These are phyloP conservation scores for Amblyteles armatorius DNA, from an alignment of 2,888 invertebrate genomes.

Conservation along the genomic window DNA sequence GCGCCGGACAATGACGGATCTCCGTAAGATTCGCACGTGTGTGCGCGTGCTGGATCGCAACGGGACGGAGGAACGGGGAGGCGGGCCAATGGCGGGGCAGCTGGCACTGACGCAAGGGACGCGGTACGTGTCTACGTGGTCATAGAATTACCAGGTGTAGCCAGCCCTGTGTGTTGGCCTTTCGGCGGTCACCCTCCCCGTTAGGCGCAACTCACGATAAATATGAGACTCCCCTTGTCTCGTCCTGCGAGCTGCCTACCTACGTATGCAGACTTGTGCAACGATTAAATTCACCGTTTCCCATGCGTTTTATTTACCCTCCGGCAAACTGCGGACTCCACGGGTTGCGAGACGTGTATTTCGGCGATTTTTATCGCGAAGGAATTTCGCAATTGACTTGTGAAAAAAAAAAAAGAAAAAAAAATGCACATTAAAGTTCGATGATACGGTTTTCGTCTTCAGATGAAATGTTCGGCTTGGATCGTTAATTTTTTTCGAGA, in stretches of 20 bases:
- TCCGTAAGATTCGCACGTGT: constrained; percentile 54
- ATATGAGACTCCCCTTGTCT: constrained; percentile 42
- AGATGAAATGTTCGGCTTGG: no score
- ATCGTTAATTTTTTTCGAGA: no score
- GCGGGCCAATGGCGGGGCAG: constrained; percentile 61
- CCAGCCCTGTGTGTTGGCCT: constrained; percentile 63
- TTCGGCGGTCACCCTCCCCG: constrained; percentile 67
- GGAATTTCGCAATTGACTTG: background rate
- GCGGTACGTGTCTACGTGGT: constrained; percentile 71
- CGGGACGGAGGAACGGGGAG: constrained; percentile 56
- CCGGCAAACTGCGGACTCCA: background rate
- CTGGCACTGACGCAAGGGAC: constrained; percentile 74
- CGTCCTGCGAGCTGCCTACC: constrained; percentile 4
- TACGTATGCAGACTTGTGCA: constrained; percentile 39
- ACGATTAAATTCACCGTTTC: constrained; percentile 60
- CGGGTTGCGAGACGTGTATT: background rate
- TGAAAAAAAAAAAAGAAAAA: background rate
- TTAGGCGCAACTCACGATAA: constrained; percentile 64
- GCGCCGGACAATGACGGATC: constrained; percentile 39
- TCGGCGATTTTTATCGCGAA: background rate
- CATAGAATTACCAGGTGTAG: constrained; percentile 79
- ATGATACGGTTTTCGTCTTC: no score
- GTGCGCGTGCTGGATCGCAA: constrained; percentile 46
- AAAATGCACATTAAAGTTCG: background rate
- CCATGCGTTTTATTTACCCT: constrained; percentile 47